These are phyloP conservation scores for Torymus aiolomorphi DNA, from an alignment of 2,888 invertebrate species.

Conservation along the genomic window DNA sequence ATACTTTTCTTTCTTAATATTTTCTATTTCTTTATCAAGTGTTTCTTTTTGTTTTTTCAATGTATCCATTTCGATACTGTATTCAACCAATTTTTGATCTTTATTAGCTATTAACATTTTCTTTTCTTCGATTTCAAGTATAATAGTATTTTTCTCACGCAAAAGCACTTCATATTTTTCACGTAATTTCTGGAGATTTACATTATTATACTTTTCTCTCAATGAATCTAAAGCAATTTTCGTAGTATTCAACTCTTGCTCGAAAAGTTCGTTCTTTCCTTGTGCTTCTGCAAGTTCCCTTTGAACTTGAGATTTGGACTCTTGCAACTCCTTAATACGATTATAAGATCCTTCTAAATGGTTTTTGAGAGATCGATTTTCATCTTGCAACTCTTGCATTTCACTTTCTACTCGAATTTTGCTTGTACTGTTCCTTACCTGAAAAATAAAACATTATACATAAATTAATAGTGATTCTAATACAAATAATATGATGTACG, in stretches of 20 bases:
- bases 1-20: slow-evolving; percentile 57
- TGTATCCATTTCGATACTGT: slow-evolving; percentile 70
- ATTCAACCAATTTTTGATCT: slow-evolving; percentile 63
- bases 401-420: slow-evolving; percentile 71
- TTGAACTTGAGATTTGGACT: slow-evolving; percentile 63
- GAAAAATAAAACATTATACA: slow-evolving; percentile 6
- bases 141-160: slow-evolving; percentile 65
- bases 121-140: slow-evolving; percentile 75
- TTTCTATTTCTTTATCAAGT: slow-evolving; percentile 77
- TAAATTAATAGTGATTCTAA: too few relatives aligned
- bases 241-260: slow-evolving; percentile 64
- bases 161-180: slow-evolving; percentile 63
- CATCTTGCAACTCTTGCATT: slow-evolving; percentile 69
- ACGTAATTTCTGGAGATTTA: slow-evolving; percentile 57
- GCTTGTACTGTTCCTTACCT: slow-evolving; percentile 77
- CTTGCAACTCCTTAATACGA: slow-evolving; percentile 67
- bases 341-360: slow-evolving; percentile 72
- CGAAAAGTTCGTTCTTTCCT: slow-evolving; percentile 58
- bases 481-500: neutral
- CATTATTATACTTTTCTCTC: slow-evolving; percentile 58
- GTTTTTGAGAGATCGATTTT: slow-evolving; percentile 68
- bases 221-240: slow-evolving; percentile 58
- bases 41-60: slow-evolving; percentile 75
- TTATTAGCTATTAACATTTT: slow-evolving; percentile 71
- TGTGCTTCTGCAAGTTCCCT: slow-evolving; percentile 63